Conservation (phyloP, 2,888 invertebrate genomes). For the Cataglyphis altisquamis region DNA sequence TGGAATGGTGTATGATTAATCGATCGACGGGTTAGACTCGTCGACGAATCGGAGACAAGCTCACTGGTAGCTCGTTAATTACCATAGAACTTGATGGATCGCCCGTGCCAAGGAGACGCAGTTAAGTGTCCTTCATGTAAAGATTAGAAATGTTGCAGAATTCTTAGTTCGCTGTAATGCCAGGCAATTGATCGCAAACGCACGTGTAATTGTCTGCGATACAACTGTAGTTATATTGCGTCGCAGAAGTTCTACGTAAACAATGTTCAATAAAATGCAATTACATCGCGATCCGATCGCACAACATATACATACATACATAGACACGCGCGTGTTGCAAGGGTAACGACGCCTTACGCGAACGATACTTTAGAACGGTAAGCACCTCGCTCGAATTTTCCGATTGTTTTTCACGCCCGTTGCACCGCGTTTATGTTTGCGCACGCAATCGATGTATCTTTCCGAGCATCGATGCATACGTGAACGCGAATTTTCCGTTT, state of each 20-base stretch:
- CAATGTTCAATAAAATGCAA: neutral
- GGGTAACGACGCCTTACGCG: neutral
- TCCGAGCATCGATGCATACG: neutral
- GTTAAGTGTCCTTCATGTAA: conserved; percentile 13
- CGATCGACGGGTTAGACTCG: conserved; percentile 66
- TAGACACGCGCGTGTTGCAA: neutral
- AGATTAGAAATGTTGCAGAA: conserved; percentile 27
- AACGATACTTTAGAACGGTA: neutral
- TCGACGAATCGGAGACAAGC: conserved; percentile 67
- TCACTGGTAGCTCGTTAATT: conserved; percentile 72
- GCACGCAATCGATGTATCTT: conserved; percentile 4
- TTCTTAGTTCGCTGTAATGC: conserved; percentile 16
- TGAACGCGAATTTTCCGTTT: neutral
- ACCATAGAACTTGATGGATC: conserved; percentile 73
- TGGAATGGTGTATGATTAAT: conserved; percentile 71
- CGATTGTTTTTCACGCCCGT: neutral
- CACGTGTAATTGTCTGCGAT: neutral
- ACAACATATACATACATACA: neutral
- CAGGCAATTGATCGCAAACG: conserved; percentile 9
- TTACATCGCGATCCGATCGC: neutral
- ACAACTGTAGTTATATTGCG: neutral
- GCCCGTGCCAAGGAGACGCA: conserved; percentile 40
- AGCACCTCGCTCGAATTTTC: neutral
- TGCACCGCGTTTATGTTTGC: neutral
- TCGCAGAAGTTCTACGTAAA: neutral